Percentiles rank a stretch among this genome's conserved stretches.
phyloP scores from a whole-genome alignment of 2,113 vertebrate genomes.

The Alexandromys fortis region DNA sequence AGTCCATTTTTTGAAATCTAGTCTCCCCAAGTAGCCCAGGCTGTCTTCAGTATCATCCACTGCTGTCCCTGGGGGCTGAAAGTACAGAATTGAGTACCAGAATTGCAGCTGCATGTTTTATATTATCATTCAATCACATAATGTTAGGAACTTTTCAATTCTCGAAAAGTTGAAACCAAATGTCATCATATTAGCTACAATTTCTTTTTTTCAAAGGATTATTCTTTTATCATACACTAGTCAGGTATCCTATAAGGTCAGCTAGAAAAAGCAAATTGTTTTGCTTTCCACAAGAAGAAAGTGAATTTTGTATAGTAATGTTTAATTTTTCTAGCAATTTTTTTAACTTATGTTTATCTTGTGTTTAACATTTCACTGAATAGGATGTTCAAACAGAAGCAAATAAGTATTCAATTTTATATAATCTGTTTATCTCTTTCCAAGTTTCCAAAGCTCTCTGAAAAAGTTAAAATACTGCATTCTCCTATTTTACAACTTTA shows the following conservation, averaged over 20 bases:
- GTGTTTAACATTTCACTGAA: conserved; percentile 44
- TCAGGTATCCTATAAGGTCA: neutral
- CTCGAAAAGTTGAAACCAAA: conserved; percentile 41
- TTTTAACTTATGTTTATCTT: neutral
- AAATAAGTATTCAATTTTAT: neutral
- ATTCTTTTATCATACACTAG: neutral
- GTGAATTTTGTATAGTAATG: conserved; percentile 10
- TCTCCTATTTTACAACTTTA: neutral
- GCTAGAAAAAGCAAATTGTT: neutral
- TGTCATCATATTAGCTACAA: neutral
- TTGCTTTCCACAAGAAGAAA: conserved; percentile 12
- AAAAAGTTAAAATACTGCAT: conserved; percentile 27
- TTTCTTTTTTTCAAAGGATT: conserved; percentile 29
- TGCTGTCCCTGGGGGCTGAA: neutral
- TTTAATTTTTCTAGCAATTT: conserved; percentile 19
- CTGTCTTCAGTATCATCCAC: neutral
- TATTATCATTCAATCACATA: conserved; percentile 18
- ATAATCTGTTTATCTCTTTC: conserved; percentile 29
- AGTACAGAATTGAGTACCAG: neutral
- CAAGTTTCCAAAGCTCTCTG: neutral
- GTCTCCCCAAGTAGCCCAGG: neutral
- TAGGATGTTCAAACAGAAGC: neutral
- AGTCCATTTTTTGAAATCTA: neutral
- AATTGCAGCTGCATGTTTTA: neutral
- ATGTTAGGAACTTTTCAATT: conserved; percentile 39